These are phyloP conservation scores for Araneus ventricosus DNA, from an alignment of 1,140 invertebrate species.

Conservation along the genomic window DNA sequence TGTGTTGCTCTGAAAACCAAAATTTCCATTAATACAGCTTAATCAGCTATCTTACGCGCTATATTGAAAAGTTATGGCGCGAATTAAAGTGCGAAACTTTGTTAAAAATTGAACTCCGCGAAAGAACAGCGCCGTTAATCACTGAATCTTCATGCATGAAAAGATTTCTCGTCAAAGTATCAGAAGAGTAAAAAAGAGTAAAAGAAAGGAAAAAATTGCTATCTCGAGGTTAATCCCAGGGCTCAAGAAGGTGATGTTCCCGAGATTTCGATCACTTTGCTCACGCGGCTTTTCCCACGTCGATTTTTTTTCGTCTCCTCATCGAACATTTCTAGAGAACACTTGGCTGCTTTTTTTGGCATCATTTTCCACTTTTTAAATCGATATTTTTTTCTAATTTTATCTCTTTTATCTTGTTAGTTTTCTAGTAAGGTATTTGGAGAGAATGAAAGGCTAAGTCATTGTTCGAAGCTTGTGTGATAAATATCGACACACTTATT, in stretches of 20 bases:
- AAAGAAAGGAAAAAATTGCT: not conserved
- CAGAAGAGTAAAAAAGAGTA: not conserved
- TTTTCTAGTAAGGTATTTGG: not conserved
- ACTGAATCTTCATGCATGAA: not conserved
- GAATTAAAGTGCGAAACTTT: conserved; percentile 1
- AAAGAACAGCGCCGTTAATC: conserved; percentile 27
- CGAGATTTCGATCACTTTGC: conserved; percentile 5
- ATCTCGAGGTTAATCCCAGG: conserved; percentile 31
- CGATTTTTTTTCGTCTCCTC: not conserved
- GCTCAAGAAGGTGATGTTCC: conserved; percentile 41
- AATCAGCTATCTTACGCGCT: not conserved
- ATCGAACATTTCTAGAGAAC: not conserved
- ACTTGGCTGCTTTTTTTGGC: not conserved
- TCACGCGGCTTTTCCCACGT: not conserved
- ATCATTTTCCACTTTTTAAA: not conserved
- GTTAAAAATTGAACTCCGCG: not conserved
- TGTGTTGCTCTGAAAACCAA: not conserved
- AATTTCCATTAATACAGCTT: not conserved
- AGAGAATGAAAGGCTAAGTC: no score
- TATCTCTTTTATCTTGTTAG: not conserved
- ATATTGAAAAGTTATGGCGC: conserved; percentile 12
- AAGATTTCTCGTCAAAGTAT: not conserved
- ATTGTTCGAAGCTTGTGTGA: no score
- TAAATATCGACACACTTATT: no score
- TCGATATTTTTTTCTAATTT: not conserved